Percentiles rank a stretch among this genome's conserved stretches.
phyloP scores from a whole-genome alignment of 1,140 invertebrate genomes.

The Dreissena rostriformis region DNA sequence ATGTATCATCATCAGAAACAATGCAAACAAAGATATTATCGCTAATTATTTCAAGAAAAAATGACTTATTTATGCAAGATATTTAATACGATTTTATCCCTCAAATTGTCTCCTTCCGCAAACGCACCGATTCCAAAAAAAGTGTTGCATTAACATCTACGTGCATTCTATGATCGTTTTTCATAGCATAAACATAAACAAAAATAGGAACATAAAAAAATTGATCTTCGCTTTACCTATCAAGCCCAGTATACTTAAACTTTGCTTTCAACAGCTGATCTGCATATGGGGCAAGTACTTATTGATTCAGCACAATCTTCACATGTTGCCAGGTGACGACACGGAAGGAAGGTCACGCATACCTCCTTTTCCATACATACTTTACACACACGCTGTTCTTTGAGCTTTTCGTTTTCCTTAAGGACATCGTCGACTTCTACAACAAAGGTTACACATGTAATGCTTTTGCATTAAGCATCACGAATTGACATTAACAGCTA shows the following conservation, averaged over 20 bases:
- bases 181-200: no score
- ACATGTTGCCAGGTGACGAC: constrained; percentile 94
- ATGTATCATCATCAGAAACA: no score
- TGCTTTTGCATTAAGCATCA: neutral
- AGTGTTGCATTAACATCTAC: no score
- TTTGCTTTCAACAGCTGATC: constrained; percentile 19
- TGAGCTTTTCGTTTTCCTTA: constrained; percentile 41
- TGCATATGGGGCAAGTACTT: constrained; percentile 90
- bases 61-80: no score
- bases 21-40: no score
- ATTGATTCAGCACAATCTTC: constrained; percentile 89
- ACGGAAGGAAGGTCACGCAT: constrained; percentile 93
- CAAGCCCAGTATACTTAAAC: constrained; percentile 46
- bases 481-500: neutral
- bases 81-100: no score
- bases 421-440: constrained; percentile 38
- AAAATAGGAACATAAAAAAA: neutral
- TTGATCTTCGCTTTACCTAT: neutral
- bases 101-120: no score
- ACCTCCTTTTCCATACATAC: constrained; percentile 95
- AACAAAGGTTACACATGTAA: neutral
- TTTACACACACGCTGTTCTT: constrained; percentile 92
- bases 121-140: no score
- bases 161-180: no score
- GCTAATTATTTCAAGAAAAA: neutral